A percentile compares a stretch with the other conserved stretches of the same genome.
Evolutionary conservation across 2,113 vertebrate species (phyloP).

Genomic region (Pandion haliaetus): DNA sequence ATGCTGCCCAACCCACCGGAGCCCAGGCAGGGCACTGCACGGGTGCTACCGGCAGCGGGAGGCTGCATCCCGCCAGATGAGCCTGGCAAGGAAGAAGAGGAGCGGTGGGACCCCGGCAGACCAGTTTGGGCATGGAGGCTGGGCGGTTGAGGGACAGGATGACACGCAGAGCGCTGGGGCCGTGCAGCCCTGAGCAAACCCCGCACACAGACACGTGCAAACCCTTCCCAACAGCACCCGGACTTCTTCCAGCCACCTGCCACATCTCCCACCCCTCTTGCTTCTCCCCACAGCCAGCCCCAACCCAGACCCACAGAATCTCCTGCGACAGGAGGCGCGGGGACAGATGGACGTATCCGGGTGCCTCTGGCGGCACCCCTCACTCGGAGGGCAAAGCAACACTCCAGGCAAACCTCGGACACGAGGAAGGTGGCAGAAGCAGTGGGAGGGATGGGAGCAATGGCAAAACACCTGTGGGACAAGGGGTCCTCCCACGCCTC

Average conservation of each 20-base stretch:
- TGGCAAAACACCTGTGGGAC: background rate
- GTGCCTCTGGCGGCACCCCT: background rate
- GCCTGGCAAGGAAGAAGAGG: background rate
- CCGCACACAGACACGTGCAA: background rate
- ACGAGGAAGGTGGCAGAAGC: background rate
- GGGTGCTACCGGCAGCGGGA: background rate
- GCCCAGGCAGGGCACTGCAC: fast-evolving
- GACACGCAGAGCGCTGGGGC: fast-evolving
- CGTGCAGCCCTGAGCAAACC: background rate
- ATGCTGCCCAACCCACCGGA: fast-evolving
- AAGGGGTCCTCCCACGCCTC: background rate
- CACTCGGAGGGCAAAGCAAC: background rate
- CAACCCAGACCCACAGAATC: background rate
- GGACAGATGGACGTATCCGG: fast-evolving
- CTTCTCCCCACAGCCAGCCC: background rate
- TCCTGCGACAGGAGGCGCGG: background rate
- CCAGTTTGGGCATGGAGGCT: background rate
- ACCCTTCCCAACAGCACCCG: fast-evolving
- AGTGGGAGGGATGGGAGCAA: background rate
- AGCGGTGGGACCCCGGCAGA: background rate
- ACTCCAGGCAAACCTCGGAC: background rate
- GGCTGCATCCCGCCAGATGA: background rate
- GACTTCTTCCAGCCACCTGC: background rate
- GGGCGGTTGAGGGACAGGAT: background rate
- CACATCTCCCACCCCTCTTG: background rate